Evolutionary conservation across 2,888 invertebrate genomes (phyloP).

Genomic region (Pollenia labialis): DNA sequence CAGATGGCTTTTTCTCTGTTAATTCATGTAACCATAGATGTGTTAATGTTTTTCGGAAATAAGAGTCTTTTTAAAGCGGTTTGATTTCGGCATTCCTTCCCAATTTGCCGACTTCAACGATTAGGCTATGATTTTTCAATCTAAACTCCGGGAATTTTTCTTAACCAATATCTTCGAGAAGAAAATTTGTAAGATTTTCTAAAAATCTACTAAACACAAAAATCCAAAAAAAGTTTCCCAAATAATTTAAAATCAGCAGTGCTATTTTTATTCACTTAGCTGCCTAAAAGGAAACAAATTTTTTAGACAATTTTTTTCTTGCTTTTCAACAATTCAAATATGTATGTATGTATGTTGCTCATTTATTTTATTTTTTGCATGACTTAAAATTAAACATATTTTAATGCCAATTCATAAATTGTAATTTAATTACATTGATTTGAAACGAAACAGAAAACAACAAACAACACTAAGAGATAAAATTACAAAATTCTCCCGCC

Average conservation of each 20-base stretch:
- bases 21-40: too few species aligned
- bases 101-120: too few species aligned
- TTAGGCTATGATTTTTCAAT: too few species aligned
- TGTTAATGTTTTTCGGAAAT: too few species aligned
- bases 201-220: too few species aligned
- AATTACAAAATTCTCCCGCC: constrained; percentile 60
- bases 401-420: constrained; percentile 64
- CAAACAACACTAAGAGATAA: constrained; percentile 49
- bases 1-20: too few species aligned
- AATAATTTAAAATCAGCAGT: not conserved
- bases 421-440: constrained; percentile 69
- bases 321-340: constrained; percentile 2
- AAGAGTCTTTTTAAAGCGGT: too few species aligned
- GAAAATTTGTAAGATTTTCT: too few species aligned
- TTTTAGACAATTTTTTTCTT: not conserved
- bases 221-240: too few species aligned
- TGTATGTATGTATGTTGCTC: constrained; percentile 7
- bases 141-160: too few species aligned
- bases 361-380: constrained; percentile 16
- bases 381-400: constrained; percentile 48
- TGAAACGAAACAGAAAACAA: constrained; percentile 26
- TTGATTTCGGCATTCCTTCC: too few species aligned
- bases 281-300: constrained; percentile 48
- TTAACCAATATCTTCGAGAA: too few species aligned
- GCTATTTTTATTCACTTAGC: constrained; percentile 34